phyloP scores from a whole-genome alignment of 2,113 vertebrate genomes.

The Tychaedon coryphoeus region DNA sequence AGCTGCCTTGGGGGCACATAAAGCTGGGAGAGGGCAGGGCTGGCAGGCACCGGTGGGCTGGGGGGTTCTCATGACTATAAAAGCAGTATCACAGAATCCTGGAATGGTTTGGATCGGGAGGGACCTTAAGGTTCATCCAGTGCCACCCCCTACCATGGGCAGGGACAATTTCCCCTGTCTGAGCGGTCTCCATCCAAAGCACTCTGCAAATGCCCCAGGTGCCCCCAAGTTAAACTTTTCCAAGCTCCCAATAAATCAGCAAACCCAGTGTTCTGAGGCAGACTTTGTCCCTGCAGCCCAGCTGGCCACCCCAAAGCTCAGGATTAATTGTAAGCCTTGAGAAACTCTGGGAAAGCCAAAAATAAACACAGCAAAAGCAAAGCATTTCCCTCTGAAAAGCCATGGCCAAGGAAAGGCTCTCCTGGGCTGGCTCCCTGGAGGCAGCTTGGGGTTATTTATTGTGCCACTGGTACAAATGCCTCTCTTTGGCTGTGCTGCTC shows the following conservation, averaged over 20 bases:
- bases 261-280: not conserved
- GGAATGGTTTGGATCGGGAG: not conserved
- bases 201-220: rapidly evolving
- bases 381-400: not conserved
- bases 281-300: not conserved
- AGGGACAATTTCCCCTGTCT: not conserved
- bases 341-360: slow-evolving; percentile 22
- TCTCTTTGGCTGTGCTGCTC: not conserved
- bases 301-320: not conserved
- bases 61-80: not conserved
- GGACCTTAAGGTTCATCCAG: not conserved
- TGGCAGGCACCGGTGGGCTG: not conserved
- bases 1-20: not conserved
- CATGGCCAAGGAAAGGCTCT: not conserved
- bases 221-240: not conserved
- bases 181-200: not conserved
- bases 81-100: not conserved
- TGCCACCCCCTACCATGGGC: not conserved
- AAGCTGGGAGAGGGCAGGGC: not conserved
- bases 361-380: not conserved
- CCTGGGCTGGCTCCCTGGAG: not conserved
- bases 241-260: not conserved
- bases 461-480: not conserved
- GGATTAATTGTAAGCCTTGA: slow-evolving; percentile 1
- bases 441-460: not conserved